phyloP scores from a whole-genome alignment of 2,797 vertebrate species.

The Uromys caudimaculatus region DNA sequence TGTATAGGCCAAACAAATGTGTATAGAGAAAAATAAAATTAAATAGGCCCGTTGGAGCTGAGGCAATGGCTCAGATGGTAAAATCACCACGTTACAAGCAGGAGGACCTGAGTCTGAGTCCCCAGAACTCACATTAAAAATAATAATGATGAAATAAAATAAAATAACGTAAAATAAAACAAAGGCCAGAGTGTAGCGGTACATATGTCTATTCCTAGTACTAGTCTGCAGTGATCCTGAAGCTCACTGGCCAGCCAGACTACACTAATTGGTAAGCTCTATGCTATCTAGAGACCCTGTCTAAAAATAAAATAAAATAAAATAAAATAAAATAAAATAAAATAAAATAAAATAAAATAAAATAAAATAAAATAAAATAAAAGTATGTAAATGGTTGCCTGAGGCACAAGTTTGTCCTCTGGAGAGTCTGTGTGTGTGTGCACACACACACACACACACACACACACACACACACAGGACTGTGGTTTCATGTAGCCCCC shows the following conservation, averaged over 20 bases:
- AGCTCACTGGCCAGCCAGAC: neutral
- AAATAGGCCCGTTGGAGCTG: neutral
- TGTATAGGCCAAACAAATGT: slow-evolving; percentile 20
- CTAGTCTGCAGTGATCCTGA: neutral
- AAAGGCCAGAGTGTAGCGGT: neutral
- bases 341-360: neutral
- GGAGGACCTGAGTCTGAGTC: neutral
- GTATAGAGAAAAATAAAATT: neutral
- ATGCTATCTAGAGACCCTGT: neutral
- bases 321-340: neutral
- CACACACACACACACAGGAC: neutral
- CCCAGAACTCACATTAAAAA: neutral
- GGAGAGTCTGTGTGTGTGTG: neutral
- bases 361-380: neutral
- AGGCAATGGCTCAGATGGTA: neutral
- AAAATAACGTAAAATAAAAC: neutral
- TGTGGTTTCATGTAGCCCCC: neutral
- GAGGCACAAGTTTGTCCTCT: neutral
- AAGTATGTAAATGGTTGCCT: neutral
- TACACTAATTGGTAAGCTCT: neutral
- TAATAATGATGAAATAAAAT: neutral
- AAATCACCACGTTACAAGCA: neutral
- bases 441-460: neutral
- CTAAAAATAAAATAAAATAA: neutral
- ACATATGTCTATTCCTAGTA: neutral